phyloP scores from a whole-genome alignment of 2,797 vertebrate species.

The Catharus ustulatus region DNA sequence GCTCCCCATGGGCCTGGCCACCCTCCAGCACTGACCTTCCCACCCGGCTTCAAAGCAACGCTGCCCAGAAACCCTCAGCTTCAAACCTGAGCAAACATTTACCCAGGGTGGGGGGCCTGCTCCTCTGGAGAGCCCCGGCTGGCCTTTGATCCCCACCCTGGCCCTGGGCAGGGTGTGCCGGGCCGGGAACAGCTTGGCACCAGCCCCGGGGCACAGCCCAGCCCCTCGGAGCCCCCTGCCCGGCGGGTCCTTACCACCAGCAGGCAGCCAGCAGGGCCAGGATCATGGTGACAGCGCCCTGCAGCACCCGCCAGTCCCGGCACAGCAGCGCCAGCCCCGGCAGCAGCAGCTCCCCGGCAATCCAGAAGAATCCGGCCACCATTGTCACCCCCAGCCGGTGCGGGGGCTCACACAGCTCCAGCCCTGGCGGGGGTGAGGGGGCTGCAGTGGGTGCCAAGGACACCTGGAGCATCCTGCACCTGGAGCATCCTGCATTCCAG shows the following conservation, averaged over 20 bases:
- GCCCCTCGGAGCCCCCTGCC: background rate
- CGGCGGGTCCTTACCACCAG: slow-evolving; percentile 82
- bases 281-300: slow-evolving; percentile 82
- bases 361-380: slow-evolving; percentile 83
- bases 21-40: background rate
- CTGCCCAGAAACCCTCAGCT: slow-evolving; percentile 6
- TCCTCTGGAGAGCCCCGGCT: background rate
- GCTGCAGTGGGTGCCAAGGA: background rate
- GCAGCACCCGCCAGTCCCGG: slow-evolving; percentile 85
- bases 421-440: slow-evolving; percentile 66
- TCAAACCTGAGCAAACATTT: slow-evolving; percentile 38
- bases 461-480: background rate
- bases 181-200: background rate
- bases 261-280: slow-evolving; percentile 83
- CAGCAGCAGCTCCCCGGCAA: slow-evolving; percentile 85
- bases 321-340: slow-evolving; percentile 83
- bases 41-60: background rate
- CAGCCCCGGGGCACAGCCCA: background rate
- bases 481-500: too few relatives aligned
- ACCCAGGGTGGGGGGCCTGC: background rate
- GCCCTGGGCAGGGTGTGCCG: background rate
- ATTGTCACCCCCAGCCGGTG: slow-evolving; percentile 84
- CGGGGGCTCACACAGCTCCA: slow-evolving; percentile 87
- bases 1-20: background rate
- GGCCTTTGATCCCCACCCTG: background rate